Evolutionary conservation across 2,113 vertebrate species (phyloP), one percentile per base, ranked within the genome.

Genomic region (Lepisosteus oculatus): DNA sequence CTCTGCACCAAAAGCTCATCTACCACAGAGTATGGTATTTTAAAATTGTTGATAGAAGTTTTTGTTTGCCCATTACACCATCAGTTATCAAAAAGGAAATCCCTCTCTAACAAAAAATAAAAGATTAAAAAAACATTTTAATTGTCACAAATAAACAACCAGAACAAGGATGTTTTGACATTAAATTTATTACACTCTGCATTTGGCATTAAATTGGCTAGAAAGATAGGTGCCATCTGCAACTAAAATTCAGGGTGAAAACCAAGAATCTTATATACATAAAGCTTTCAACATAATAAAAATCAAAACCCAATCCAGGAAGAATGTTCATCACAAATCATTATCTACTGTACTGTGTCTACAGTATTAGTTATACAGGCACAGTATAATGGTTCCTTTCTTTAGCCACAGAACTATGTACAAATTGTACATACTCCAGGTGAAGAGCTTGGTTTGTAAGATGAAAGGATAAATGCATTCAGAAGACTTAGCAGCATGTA

Each of bases 321-420:
- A 79, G 81, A 90, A 88, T 75, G 87, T 85, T 92, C 76, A 86
- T 77, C 81, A 76, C 86, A 79, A 81, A 81, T 85, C 79, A 75
- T 81, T 84, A 86, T 81, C 81, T 85, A 89, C 71, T 74, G 65
- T 86, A 81, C 86, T 72, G 84, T 79, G 88, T 86, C 80, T 88
- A 87, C 86, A 89, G 86, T 80, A 85, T 84, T 83, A 84, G 85
- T 81, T 86, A 85, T 85, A 83, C 87, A 89, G 86, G 78, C 80
- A 87, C 78, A 85, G 84, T 72, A 72, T 78, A 86, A 84, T 78
- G 78, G 74, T 78, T 77, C 86, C 81, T 87, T 45, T 92, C 84
- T 92, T 82, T 92, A 92, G 88, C 92, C 76, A 15, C 84, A 64
- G 81, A 85, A 76, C 74, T 91, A 92, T 93, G 85, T 94, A 93